Base-by-base conservation (phyloP, 53 echinoderm and acorn worm species). In the Hippasteria phrygiana region DNA sequence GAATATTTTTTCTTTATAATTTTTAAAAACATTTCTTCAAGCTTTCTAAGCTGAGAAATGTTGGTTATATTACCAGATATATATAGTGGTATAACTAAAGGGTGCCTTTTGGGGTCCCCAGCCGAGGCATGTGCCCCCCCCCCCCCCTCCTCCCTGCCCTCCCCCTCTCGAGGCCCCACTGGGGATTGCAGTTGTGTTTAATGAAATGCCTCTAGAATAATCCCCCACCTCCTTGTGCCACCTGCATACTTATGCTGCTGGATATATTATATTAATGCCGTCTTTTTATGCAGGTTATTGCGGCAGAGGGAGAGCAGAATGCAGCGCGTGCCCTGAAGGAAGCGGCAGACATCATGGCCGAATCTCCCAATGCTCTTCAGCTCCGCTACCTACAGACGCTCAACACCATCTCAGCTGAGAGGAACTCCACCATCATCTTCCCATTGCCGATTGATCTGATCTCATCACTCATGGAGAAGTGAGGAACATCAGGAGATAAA, bases 401-500 rank as follows among this genome's bases (percentile, higher is more conserved):
- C 50, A 96, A 99, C 90, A 96, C 94, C 88, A 99, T 97, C 73
- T 95, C 97, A 27, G 97, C 95, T 1, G 97, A 97, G 83, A 97
- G 94, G 94, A 97, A 97, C 84, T 98, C 98, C 26, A 98, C 98
- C 47, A 98, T 98, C 75, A 93, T 98, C 80, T 98, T 98, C 88
- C 98, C 98, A 26, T 74, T 99, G 67, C 99, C 99, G 3, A 94
- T 99, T 47, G 96, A 99, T 81, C 89, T 99, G 32, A 79, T 99
- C 36, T 48, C 85, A 16, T 46, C 85, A 12, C 51, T 70, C 36
- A 69, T 85, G 26, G 27, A 26, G 24, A 85, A 70, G 36, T 85
- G 53, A 85, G 71, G 38, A 16, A 8, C 16, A 54, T 24, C 1
- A 26, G 26, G 26, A 18, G 24, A 24, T 22, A 59, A 18, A 20